Evolutionary conservation across 2,888 invertebrate genomes (phyloP), one percentile per base, ranked within the genome.

Genomic region (Slavum lentiscoides): DNA sequence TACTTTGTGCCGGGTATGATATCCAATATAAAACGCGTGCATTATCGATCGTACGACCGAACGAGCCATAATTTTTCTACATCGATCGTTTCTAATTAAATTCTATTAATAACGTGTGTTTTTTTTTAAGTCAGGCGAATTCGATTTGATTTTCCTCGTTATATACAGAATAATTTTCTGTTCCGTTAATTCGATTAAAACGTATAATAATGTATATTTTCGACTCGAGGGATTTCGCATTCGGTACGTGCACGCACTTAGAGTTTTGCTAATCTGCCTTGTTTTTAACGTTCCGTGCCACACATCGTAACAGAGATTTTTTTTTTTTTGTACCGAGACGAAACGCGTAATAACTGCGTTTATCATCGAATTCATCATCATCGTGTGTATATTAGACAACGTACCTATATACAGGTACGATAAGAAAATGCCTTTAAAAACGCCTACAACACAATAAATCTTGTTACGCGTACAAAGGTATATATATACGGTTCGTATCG

Each of bases 401-500:
- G 11, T 11, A 49, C 49, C 49, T 49, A 49, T 11, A 39, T 49
- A 49, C 1, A 49, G 1, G 11, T 11, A 62, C 61, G 62, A 49
- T 62, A 53, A 49, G 49, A 73, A 62, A 49, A 62, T 43, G 43
- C 59, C 8, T 23, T n/a, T n/a, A n/a, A n/a, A 11, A 21, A 72
- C 39, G 39, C 59, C 59, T 39, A 72, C 37, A 74, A 74, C 53
- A 64, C 62, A 37, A 43, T 43, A 43, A 19, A 73, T 17, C 11
- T 5, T 37, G 55, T 58, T 49, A 76, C 68, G 30, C 30, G 15
- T 61, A 69, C 69, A 76, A 76, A 77, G 69, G 69, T 69, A 69
- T 69, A 61, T 68, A n/a, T n/a, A n/a, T n/a, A n/a, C n/a, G n/a
- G n/a, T n/a, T n/a, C 6, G 55, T 43, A 74, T 53, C 61, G 30